These are phyloP conservation scores for Todus mexicanus DNA, from an alignment of 2,797 vertebrate genomes.

Conservation along the genomic window DNA sequence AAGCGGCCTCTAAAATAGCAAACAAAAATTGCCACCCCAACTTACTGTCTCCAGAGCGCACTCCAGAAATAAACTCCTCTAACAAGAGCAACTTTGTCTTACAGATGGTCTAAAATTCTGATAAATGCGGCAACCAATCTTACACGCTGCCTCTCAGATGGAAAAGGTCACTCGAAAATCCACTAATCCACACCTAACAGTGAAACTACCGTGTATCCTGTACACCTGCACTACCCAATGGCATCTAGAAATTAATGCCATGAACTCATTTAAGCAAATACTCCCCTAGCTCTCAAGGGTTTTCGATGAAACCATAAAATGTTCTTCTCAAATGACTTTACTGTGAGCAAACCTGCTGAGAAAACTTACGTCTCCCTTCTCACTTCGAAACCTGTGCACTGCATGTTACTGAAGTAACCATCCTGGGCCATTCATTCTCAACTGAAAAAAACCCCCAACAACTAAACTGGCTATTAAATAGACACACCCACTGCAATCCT, in stretches of 20 bases:
- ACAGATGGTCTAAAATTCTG: neutral
- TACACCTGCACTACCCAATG: neutral
- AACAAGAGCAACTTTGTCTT: neutral
- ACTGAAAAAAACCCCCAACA: neutral
- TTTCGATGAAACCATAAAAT: neutral
- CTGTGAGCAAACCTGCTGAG: neutral
- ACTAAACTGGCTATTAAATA: neutral
- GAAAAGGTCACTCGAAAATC: neutral
- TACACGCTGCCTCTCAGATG: neutral
- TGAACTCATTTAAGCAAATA: neutral
- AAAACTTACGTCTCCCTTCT: neutral
- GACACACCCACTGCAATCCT: neutral
- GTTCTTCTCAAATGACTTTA: neutral
- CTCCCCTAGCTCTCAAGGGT: neutral
- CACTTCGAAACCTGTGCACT: neutral
- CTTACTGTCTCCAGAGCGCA: neutral
- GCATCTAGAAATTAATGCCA: neutral
- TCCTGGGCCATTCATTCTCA: neutral
- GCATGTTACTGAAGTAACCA: neutral
- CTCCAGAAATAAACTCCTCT: neutral
- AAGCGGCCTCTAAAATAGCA: neutral
- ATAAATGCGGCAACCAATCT: neutral
- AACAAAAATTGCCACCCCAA: neutral
- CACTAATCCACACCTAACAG: neutral
- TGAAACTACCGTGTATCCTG: neutral